Evolutionary conservation across 2,113 vertebrate species (phyloP), one percentile per base, ranked within the genome.

Genomic region (Mustela lutreola): DNA sequence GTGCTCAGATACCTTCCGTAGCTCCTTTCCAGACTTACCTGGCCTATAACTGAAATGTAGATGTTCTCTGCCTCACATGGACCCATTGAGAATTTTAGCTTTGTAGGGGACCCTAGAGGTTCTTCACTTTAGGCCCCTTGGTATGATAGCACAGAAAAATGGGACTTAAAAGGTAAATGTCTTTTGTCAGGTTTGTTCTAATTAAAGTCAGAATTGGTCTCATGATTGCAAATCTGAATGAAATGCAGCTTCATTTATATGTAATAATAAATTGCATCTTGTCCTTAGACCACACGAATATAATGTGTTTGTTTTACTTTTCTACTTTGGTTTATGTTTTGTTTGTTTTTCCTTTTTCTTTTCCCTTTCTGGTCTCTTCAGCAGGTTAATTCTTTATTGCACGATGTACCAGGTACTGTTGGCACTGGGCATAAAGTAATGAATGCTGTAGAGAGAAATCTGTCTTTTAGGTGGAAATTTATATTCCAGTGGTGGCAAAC

Each of bases 81-180:
- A 73, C 89, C 94, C 56, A 42, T 58, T 63, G 85, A 94, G 10
- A 84, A 85, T 36, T 70, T 95, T 4, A 85, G 63, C 53, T 95
- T 89, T 97, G 39, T 85, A 53, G 87, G 42, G 48, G 14, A 76
- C 26, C 21, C 26, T 93, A 75, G 70, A 88, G n/a, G 15, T 93
- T 75, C 65, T 91, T 97, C 39, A 67, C 11, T 56, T 75, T 93
- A 62, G 21, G 71, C 26, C 45, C 21, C 33, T 95, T 85, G 33
- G 33, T 89, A 42, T 67, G 82, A 53, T 62, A 91, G 24, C 83
- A 42, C 62, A 84, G 48, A 60, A 70, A 81, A 92, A 21, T 89
- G 50, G 45, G 67, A 80, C 86, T 96, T 58, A 18, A 93, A 76
- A 97, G 82, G 10, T 71, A 88, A 96, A 65, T 76, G 24, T 78